Conservation (phyloP, 2,888 invertebrate species). For the Caenorhabditis angaria region DNA sequence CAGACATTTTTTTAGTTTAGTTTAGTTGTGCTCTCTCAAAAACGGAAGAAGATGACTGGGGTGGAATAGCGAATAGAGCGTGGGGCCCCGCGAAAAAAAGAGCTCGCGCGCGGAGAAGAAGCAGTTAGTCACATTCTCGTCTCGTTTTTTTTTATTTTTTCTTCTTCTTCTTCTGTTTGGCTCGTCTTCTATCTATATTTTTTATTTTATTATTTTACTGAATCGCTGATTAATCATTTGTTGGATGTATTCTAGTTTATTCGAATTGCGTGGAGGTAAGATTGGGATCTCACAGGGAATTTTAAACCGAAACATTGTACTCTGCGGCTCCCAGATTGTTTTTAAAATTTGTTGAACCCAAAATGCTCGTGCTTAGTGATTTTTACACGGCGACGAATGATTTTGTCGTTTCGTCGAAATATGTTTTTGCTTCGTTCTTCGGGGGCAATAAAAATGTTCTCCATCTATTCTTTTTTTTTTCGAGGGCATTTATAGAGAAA, state of each 20-base stretch:
- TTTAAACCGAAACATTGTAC: too few relatives aligned
- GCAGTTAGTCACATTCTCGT: conserved; percentile 6
- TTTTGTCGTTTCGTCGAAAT: conserved; percentile 1
- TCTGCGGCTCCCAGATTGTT: too few relatives aligned
- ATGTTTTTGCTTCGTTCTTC: too few relatives aligned
- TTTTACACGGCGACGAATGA: not conserved
- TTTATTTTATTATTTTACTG: not conserved
- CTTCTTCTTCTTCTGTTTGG: conserved; percentile 18
- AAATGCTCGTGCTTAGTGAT: not conserved
- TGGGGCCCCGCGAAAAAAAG: conserved; percentile 5
- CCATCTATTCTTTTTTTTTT: too few relatives aligned
- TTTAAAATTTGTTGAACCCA: not conserved
- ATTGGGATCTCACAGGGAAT: too few relatives aligned
- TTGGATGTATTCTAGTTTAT: conserved; percentile 42
- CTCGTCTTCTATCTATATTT: not conserved
- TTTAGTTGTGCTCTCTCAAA: conserved; percentile 30
- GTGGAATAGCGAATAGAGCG: conserved; percentile 18
- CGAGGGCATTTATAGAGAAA: not conserved
- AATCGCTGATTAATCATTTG: conserved; percentile 13
- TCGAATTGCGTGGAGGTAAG: conserved; percentile 32
- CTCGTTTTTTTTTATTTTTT: not conserved
- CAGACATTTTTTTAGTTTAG: not conserved
- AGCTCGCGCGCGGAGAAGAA: not conserved
- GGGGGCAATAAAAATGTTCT: conserved; percentile 1
- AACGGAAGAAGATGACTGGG: conserved; percentile 18